Evolutionary conservation across 2,113 vertebrate genomes (phyloP).

Genomic region (Scartelaos histophorus): DNA sequence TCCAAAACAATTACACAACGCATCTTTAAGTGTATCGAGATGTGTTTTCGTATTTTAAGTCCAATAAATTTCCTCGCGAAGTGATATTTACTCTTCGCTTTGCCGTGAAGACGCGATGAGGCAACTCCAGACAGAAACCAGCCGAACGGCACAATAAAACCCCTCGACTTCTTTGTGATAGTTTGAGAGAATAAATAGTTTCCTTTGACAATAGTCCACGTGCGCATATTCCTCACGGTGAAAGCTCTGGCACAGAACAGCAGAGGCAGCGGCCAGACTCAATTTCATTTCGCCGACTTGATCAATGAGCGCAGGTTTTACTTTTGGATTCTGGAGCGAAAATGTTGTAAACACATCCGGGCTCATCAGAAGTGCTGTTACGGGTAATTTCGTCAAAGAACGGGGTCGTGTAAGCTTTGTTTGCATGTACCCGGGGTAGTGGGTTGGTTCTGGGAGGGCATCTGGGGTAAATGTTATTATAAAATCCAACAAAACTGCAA

Average conservation of each 20-base stretch:
- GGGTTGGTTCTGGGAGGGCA: too few relatives aligned
- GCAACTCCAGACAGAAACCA: background rate
- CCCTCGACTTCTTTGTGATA: background rate
- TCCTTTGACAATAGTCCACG: background rate
- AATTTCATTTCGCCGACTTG: background rate
- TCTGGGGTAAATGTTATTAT: too few relatives aligned
- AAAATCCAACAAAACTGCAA: too few relatives aligned
- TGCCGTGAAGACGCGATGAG: background rate
- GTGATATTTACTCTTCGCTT: too few relatives aligned
- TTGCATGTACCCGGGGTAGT: background rate
- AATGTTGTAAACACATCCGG: slow-evolving; percentile 13
- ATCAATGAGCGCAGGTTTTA: background rate
- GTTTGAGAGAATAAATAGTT: background rate
- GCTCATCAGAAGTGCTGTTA: background rate
- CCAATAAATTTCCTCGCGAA: too few relatives aligned
- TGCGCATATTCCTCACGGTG: background rate
- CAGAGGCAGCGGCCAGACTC: background rate
- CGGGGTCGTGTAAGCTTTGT: background rate
- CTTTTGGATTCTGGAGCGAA: background rate
- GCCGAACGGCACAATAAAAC: background rate
- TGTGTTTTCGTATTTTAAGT: too few relatives aligned
- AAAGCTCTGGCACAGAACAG: background rate
- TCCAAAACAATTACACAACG: too few relatives aligned
- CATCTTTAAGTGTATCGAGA: too few relatives aligned
- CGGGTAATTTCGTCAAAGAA: background rate